Conservation (phyloP, 2,797 vertebrate species). For the Chlorospingus semifuscus region DNA sequence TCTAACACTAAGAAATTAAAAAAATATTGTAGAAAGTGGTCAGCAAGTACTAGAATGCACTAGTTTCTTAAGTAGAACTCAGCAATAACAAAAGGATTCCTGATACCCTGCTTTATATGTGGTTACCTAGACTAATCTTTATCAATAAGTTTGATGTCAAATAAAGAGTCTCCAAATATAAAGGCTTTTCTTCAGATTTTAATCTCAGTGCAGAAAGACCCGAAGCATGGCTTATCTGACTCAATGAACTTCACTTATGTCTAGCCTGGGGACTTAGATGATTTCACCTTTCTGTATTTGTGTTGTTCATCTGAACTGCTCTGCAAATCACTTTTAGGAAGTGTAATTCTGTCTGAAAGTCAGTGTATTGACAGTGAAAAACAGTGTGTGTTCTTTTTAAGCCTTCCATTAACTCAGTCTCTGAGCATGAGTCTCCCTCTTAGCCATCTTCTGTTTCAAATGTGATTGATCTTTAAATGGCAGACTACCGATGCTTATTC, state of each 20-base stretch:
- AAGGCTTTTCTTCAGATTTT: background rate
- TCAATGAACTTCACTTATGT: background rate
- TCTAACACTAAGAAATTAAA: background rate
- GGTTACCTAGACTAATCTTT: background rate
- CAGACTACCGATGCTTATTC: background rate
- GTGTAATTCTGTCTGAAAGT: background rate
- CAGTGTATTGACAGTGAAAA: background rate
- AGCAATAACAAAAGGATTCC: background rate
- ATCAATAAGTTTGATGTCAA: background rate
- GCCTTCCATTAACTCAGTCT: background rate
- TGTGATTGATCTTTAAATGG: background rate
- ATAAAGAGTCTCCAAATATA: background rate
- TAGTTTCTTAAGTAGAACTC: background rate
- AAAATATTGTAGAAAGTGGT: background rate
- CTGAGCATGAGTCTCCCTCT: background rate
- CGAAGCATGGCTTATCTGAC: background rate
- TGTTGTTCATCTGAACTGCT: background rate
- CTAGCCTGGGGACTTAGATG: background rate
- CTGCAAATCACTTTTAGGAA: background rate
- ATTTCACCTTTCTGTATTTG: background rate
- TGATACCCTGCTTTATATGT: background rate
- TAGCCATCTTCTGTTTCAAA: background rate
- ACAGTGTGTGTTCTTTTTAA: background rate
- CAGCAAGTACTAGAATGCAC: background rate
- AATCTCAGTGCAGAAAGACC: background rate